These are phyloP conservation scores for Cydia splendana DNA, from an alignment of 1,140 invertebrate species.

Conservation along the genomic window DNA sequence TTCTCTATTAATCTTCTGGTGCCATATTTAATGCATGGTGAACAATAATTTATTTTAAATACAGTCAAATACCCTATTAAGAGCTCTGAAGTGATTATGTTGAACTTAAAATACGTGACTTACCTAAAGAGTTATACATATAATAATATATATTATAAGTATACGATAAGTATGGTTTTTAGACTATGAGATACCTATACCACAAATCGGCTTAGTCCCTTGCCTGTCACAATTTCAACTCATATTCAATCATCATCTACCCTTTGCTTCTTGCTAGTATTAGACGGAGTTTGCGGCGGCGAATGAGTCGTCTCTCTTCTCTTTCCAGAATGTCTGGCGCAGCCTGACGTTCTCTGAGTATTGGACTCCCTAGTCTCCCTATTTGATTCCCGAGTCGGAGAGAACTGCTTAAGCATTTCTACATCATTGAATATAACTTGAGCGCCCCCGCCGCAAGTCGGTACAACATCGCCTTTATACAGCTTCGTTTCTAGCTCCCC, in stretches of 20 bases:
- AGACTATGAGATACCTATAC: too few relatives aligned
- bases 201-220: too few relatives aligned
- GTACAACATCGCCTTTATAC: conserved; percentile 96
- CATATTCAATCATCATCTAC: conserved; percentile 65
- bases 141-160: too few relatives aligned
- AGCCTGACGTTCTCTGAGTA: conserved; percentile 47
- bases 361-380: conserved; percentile 43
- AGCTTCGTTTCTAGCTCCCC: conserved; percentile 96
- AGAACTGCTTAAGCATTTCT: conserved; percentile 92
- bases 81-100: too few relatives aligned
- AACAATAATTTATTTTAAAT: too few relatives aligned
- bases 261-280: conserved; percentile 71
- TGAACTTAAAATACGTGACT: too few relatives aligned
- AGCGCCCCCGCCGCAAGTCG: conserved; percentile 94
- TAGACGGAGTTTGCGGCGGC: conserved; percentile 70
- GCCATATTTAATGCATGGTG: too few relatives aligned
- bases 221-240: too few relatives aligned
- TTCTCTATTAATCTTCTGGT: too few relatives aligned
- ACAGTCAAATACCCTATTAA: too few relatives aligned
- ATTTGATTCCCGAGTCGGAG: conserved; percentile 81
- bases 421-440: conserved; percentile 98
- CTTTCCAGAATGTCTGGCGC: conserved; percentile 69
- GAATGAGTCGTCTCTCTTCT: conserved; percentile 63
- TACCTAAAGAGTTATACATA: too few relatives aligned
- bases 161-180: too few relatives aligned